These are phyloP conservation scores for Nyctereutes procyonoides DNA, from an alignment of 2,113 vertebrate genomes.

Conservation along the genomic window DNA sequence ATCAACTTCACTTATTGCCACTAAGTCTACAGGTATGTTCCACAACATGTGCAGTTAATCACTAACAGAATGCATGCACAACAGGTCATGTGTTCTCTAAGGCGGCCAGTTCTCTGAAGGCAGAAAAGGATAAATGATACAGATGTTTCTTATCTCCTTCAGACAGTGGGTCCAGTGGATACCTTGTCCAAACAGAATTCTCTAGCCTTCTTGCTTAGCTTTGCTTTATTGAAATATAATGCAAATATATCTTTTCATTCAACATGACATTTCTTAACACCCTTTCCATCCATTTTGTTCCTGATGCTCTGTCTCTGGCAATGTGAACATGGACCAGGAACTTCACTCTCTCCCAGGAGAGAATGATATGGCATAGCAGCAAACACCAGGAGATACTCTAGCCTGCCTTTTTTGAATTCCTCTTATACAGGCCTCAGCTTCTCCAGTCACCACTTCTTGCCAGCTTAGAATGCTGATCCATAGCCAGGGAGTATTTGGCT, in stretches of 20 bases:
- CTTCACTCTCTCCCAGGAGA: neutral
- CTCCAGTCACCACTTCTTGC: neutral
- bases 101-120: constrained; percentile 22
- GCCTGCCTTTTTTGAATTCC: neutral
- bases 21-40: constrained; percentile 41
- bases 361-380: neutral
- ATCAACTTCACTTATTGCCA: neutral
- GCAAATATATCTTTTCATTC: constrained; percentile 26
- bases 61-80: neutral
- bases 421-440: neutral
- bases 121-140: neutral
- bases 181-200: neutral
- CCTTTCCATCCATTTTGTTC: neutral
- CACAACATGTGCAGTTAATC: neutral
- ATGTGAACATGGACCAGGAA: neutral
- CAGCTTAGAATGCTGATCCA: neutral
- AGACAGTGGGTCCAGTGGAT: neutral
- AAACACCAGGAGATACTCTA: neutral
- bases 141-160: neutral
- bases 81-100: neutral
- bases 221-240: constrained; percentile 41
- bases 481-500: constrained; percentile 2
- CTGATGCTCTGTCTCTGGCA: neutral
- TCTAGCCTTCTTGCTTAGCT: neutral
- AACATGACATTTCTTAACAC: neutral